Conservation (phyloP, 2,113 vertebrate genomes). For the Phocoena phocoena region DNA sequence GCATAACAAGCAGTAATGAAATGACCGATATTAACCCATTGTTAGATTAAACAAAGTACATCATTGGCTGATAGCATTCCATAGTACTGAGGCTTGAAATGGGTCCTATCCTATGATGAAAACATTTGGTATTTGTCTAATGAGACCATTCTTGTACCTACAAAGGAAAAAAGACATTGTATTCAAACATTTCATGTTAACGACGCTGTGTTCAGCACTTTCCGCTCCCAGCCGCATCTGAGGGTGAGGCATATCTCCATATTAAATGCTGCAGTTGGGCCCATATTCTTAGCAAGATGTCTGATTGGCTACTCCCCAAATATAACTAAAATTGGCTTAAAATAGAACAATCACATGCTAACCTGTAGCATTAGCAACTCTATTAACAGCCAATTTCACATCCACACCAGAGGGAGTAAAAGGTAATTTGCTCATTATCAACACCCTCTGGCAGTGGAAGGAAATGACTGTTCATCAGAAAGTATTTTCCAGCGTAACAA, state of each 20-base stretch:
- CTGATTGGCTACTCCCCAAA: conserved; percentile 79
- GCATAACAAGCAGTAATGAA: conserved; percentile 68
- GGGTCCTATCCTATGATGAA: conserved; percentile 51
- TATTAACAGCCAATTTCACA: conserved; percentile 81
- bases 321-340: conserved; percentile 80
- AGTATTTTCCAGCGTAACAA: conserved; percentile 75
- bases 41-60: conserved; percentile 64
- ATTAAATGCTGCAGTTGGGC: conserved; percentile 65
- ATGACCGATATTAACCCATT: conserved; percentile 71
- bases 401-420: conserved; percentile 78
- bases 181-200: conserved; percentile 64
- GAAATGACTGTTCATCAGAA: conserved; percentile 79
- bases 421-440: conserved; percentile 81
- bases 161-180: conserved; percentile 36
- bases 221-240: conserved; percentile 24
- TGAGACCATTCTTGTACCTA: conserved; percentile 71
- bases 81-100: conserved; percentile 58
- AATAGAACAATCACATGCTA: conserved; percentile 80
- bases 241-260: conserved; percentile 54
- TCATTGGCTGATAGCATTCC: conserved; percentile 56
- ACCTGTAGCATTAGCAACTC: conserved; percentile 81
- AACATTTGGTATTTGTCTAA: conserved; percentile 72
- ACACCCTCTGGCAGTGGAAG: conserved; percentile 77
- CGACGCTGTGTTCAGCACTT: conserved; percentile 18
- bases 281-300: conserved; percentile 49